Percentiles rank a stretch among this genome's conserved stretches.
Conservation (phyloP, 2,888 invertebrate species). For the Automeris io region DNA sequence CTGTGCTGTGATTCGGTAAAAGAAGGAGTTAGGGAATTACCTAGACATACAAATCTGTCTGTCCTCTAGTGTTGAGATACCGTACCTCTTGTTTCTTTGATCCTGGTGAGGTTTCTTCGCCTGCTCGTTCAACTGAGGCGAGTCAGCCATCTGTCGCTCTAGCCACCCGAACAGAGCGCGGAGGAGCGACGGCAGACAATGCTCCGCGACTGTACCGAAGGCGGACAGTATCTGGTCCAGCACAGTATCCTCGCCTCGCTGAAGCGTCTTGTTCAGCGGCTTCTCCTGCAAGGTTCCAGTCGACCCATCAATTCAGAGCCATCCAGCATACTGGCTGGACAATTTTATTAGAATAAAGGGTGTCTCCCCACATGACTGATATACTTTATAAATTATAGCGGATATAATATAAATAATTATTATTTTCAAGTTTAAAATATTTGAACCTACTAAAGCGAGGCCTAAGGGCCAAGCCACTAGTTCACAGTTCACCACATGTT, state of each 20-base stretch:
- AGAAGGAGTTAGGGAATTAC: too few species aligned
- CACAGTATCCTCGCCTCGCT: constrained; percentile 96
- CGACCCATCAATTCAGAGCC: too few species aligned
- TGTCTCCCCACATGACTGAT: too few species aligned
- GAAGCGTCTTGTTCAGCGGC: constrained; percentile 95
- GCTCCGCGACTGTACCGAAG: constrained; percentile 96
- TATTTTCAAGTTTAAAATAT: too few species aligned
- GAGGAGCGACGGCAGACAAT: constrained; percentile 96
- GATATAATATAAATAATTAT: too few species aligned
- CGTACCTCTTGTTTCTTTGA: constrained; percentile 64
- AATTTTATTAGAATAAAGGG: background rate
- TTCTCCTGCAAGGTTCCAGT: constrained; percentile 85
- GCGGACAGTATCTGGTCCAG: constrained; percentile 96
- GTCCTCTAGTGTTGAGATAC: background rate
- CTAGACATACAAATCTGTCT: too few species aligned
- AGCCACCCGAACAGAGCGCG: constrained; percentile 97
- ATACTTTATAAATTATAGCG: too few species aligned
- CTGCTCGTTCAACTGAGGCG: constrained; percentile 68
- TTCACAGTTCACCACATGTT: too few species aligned
- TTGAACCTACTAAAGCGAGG: too few species aligned
- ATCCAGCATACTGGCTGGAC: background rate
- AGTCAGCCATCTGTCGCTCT: constrained; percentile 88
- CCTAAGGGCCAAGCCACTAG: too few species aligned
- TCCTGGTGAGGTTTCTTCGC: constrained; percentile 77
- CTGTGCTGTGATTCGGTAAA: too few species aligned